Base-by-base conservation (phyloP, 92 coral and sea anemone genomes). In the Palythoa heliodiscus region DNA sequence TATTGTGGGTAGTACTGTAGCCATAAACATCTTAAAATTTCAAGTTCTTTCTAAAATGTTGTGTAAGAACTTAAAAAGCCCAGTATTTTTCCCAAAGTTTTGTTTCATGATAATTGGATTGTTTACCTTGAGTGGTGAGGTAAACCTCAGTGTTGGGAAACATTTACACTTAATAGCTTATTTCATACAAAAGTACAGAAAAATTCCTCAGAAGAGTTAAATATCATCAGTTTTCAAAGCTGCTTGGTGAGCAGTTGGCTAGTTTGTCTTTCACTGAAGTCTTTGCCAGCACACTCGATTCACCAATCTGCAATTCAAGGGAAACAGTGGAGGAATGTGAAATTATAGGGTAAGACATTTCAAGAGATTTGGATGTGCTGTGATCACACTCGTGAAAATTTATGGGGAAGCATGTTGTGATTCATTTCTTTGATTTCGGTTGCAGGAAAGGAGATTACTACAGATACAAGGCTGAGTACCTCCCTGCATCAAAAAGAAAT, bases 381-480 rank as follows among this genome's bases (percentile, higher is more conserved):
- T 66, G 47, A 52, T 80, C 74, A 66, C 61, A 50, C 73, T 43
- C 38, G 19, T 64, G 58, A 43, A 48, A 39, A 12, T 38, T 43
- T 20, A 39, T 47, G 5, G 73, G 57, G 40, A 64, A 80, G 14
- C 70, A 9, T 58, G 37, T 58, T 19, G 24, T 71, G 29, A 80
- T 20, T 35, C 6, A 19, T 3, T 77, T 52, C n/a, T 12, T 86
- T 75, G 1, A 24, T 20, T 15, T 86, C 82, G 70, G 82, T 88
- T 88, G 48, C 84, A 95, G 98, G 98, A 93, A 89, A 83, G 96
- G 96, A 0, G 96, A 93, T 84, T 93, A 93, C 78, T 50, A 61
- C 58, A 83, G 96, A 25, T 93, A 93, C 75, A 70, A 73, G 84
- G 96, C 96, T 17, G 96, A 93, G 87, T 93, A 91, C 82, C 86